Evolutionary conservation across 2,888 invertebrate species (phyloP).

Genomic region (Parnassius apollo): DNA sequence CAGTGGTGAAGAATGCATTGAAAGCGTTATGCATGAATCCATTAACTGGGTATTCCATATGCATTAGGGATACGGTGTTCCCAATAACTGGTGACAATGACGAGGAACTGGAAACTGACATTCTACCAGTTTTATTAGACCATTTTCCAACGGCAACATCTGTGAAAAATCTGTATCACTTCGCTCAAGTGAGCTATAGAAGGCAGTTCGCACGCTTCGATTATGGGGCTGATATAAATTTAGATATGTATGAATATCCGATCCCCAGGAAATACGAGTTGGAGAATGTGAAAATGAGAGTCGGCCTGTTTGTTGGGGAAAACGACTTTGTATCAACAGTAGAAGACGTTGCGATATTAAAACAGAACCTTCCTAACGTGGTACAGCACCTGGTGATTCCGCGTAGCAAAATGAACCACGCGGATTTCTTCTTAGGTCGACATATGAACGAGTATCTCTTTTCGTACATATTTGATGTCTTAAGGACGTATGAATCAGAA

Average conservation of each 20-base stretch:
- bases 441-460: constrained; percentile 35
- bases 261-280: constrained; percentile 41
- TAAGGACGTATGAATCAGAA: constrained; percentile 12
- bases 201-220: constrained; percentile 37
- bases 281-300: constrained; percentile 34
- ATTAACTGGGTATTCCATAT: constrained; percentile 26
- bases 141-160: constrained; percentile 41
- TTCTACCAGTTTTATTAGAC: constrained; percentile 32
- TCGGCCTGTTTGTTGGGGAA: constrained; percentile 33
- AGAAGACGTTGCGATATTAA: constrained; percentile 34
- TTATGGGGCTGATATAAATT: constrained; percentile 35
- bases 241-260: constrained; percentile 30
- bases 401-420: constrained; percentile 35
- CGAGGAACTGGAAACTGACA: constrained; percentile 34
- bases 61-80: constrained; percentile 26
- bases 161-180: constrained; percentile 41
- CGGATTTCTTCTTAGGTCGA: constrained; percentile 39
- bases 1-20: constrained; percentile 7
- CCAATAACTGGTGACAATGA: constrained; percentile 30
- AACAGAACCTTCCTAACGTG: constrained; percentile 36
- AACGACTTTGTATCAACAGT: constrained; percentile 39
- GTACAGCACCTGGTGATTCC: constrained; percentile 33
- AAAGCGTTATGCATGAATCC: constrained; percentile 26
- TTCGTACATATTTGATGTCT: constrained; percentile 35
- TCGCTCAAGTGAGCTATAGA: constrained; percentile 35